These are phyloP conservation scores for Tricholauxania praeusta DNA, from an alignment of 2,888 invertebrate genomes.

Conservation along the genomic window DNA sequence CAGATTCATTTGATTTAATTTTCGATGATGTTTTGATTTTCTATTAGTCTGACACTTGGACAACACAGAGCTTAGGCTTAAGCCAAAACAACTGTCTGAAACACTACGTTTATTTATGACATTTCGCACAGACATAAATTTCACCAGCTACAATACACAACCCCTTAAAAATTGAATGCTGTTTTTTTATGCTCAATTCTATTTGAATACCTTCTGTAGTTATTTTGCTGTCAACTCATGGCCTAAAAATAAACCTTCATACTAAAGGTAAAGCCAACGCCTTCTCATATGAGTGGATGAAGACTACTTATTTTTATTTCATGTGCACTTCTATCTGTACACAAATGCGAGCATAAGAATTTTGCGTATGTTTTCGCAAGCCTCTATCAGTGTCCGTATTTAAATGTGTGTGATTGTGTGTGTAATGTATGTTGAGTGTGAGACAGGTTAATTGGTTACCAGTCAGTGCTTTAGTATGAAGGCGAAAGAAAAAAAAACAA, in stretches of 20 bases:
- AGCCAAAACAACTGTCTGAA: no score
- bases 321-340: neutral
- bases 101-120: no score
- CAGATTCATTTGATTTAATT: no score
- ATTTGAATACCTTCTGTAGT: neutral
- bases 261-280: constrained; percentile 1
- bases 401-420: constrained; percentile 8
- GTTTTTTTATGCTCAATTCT: neutral
- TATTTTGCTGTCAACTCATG: neutral
- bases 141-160: neutral
- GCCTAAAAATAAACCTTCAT: constrained; percentile 24
- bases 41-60: no score
- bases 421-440: constrained; percentile 6
- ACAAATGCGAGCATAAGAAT: neutral
- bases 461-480: constrained; percentile 10
- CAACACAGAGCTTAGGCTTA: no score
- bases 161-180: neutral
- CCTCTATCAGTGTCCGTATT: neutral
- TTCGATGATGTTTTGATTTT: no score
- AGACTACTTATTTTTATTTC: neutral
- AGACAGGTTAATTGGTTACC: constrained; percentile 39
- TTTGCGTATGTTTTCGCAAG: no score
- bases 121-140: no score
- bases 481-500: neutral
- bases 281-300: constrained; percentile 5